These are phyloP conservation scores for Euglossa dilemma DNA, from an alignment of 1,140 invertebrate genomes.

Conservation along the genomic window DNA sequence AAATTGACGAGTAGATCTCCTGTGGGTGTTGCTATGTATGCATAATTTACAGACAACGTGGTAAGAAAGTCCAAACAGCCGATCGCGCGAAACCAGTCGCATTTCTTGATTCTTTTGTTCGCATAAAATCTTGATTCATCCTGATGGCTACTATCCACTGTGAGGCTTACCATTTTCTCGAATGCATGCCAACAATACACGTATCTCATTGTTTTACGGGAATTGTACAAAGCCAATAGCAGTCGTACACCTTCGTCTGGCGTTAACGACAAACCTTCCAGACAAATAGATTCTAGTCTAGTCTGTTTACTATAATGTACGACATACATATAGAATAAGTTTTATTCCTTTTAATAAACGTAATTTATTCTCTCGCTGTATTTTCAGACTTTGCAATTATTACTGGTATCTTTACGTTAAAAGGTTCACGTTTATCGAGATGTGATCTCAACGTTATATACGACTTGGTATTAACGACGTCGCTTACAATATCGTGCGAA, in stretches of 20 bases:
- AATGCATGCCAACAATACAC: constrained; percentile 65
- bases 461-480: too few species aligned
- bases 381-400: background rate
- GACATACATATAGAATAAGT: background rate
- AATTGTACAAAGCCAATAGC: constrained; percentile 59
- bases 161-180: constrained; percentile 44
- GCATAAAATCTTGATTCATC: constrained; percentile 27
- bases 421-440: too few species aligned
- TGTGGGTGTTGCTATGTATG: constrained; percentile 62
- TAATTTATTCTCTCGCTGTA: background rate
- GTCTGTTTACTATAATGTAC: constrained; percentile 46
- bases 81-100: constrained; percentile 60
- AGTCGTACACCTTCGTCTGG: constrained; percentile 56
- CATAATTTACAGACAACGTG: constrained; percentile 60
- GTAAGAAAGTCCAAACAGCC: constrained; percentile 55
- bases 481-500: too few species aligned
- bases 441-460: too few species aligned
- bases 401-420: background rate
- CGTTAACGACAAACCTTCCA: constrained; percentile 57
- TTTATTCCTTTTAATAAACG: background rate
- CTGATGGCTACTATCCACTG: constrained; percentile 17
- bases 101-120: constrained; percentile 39
- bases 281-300: constrained; percentile 51
- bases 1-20: constrained; percentile 61
- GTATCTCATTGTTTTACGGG: constrained; percentile 57